phyloP scores from a whole-genome alignment of 35 echinoderm and acorn worm species.

The Heliocidaris tuberculata region DNA sequence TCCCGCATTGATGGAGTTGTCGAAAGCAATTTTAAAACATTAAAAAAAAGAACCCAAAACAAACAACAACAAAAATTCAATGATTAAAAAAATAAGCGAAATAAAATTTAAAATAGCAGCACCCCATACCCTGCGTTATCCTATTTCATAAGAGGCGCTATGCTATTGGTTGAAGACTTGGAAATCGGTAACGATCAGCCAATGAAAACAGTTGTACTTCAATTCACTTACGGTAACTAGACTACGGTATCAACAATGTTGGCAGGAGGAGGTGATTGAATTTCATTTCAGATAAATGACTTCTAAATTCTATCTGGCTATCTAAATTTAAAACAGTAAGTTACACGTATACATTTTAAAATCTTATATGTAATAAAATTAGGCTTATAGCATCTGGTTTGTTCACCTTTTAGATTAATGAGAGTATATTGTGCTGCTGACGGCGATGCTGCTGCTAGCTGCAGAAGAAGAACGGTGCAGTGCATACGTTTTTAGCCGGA shows the following conservation, averaged over 20 bases:
- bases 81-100: too few species aligned
- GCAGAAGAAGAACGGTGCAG: background rate
- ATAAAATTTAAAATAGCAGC: too few species aligned
- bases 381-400: background rate
- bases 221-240: background rate
- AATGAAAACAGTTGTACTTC: background rate
- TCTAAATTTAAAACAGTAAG: background rate
- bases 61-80: too few species aligned
- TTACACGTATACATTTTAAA: background rate
- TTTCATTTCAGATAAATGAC: background rate
- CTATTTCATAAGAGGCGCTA: background rate
- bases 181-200: background rate
- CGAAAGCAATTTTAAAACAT: too few species aligned
- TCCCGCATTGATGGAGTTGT: background rate
- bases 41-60: too few species aligned
- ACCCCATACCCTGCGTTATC: too few species aligned
- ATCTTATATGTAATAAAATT: background rate
- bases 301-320: background rate
- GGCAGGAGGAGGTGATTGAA: background rate
- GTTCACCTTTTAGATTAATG: background rate
- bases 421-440: background rate
- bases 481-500: background rate
- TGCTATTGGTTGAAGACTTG: background rate
- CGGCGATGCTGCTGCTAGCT: background rate
- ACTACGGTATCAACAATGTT: slow-evolving; percentile 43